Evolutionary conservation across 2,888 invertebrate species (phyloP), one percentile per base, ranked within the genome.

Genomic region (Tetropium fuscum): DNA sequence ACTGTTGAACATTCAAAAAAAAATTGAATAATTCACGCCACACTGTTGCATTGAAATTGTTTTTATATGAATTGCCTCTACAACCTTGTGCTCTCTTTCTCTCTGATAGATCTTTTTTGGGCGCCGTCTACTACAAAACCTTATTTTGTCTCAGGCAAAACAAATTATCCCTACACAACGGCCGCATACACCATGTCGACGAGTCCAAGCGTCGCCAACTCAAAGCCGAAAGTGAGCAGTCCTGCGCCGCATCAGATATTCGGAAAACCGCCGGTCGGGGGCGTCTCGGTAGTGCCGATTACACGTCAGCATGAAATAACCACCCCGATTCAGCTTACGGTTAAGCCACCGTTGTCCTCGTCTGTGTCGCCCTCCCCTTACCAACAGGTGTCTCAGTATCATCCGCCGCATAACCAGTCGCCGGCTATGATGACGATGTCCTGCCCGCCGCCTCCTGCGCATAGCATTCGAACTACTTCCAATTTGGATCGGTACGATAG

Each of bases 231-330:
- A 82, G 91, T 91, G 40, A 91, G 90, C 72, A 90, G 90, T 76
- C 92, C 92, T 0, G 91, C 91, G 54, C 91, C 92, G 40, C 89
- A 88, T 48, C 89, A 88, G 47, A 88, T 91, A 61, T 91, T 91
- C 77, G 90, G 90, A 43, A 91, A 90, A 63, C 84, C 84, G 2
- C 83, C 82, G 27, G 84, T 86, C 32, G 87, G 58, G 3, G 49
- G 53, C 27, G 84, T 84, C 63, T 82, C 86, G 32, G 86, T 86
- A 3, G 85, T 85, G 25, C 87, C 87, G 13, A 83, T 85, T 2
- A 83, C 84, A 66, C 81, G 85, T 15, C 78, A 82, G 27, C 82
- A 82, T 63, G 83, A 73, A 16, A 47, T 61, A 32, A 41, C 58
- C 55, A 7, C 67, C 0, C 84, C 87, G 11, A 77, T 88, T 64